phyloP scores from a whole-genome alignment of 2,113 vertebrate species.

The Stegastes partitus region DNA sequence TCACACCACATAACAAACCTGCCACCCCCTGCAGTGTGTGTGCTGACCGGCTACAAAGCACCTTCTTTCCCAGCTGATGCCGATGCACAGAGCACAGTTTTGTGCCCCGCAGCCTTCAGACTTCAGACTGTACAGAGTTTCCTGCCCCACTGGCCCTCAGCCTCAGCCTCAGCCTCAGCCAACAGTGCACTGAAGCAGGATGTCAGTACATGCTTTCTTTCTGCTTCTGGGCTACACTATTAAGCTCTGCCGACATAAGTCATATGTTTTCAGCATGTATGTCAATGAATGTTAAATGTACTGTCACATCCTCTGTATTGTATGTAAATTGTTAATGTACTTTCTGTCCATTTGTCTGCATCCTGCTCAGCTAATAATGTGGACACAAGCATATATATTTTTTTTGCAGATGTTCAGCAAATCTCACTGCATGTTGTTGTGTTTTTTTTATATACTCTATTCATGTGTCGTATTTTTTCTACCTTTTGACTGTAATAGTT shows the following conservation, averaged over 20 bases:
- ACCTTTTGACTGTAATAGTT: background rate
- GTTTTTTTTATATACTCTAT: background rate
- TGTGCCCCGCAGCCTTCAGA: conserved; percentile 63
- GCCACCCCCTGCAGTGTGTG: conserved; percentile 51
- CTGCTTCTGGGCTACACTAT: conserved; percentile 19
- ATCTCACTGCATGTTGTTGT: background rate
- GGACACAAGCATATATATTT: background rate
- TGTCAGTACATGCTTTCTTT: conserved; percentile 38
- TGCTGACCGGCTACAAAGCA: conserved; percentile 73
- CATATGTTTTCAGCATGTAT: background rate
- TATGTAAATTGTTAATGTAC: background rate
- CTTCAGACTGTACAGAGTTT: conserved; percentile 52
- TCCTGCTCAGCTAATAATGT: conserved; percentile 39
- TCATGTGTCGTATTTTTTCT: background rate
- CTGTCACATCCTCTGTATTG: background rate
- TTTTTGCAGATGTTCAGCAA: conserved; percentile 27
- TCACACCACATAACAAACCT: conserved; percentile 64
- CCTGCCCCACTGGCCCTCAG: conserved; percentile 53
- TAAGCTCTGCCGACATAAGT: conserved; percentile 8
- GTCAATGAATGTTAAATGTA: conserved; percentile 26
- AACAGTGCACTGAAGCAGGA: conserved; percentile 23
- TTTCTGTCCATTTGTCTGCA: conserved; percentile 8
- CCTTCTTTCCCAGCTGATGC: conserved; percentile 55
- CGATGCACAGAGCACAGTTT: conserved; percentile 44
- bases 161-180: conserved; percentile 37